A percentile compares a stretch with the other conserved stretches of the same genome.
phyloP scores from a whole-genome alignment of 1,140 invertebrate species.

The Pseudomyrmex gracilis region DNA sequence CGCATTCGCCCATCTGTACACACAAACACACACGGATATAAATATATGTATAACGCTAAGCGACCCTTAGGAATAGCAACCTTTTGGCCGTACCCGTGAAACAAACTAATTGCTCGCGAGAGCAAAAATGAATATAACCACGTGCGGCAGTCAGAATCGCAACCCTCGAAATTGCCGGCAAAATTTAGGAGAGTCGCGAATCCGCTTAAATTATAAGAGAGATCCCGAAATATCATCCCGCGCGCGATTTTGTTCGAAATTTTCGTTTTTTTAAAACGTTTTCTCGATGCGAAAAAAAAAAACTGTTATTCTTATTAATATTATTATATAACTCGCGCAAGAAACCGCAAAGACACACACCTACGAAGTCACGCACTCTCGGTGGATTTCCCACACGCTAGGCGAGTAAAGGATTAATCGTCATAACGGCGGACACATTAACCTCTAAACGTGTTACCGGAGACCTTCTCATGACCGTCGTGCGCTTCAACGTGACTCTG shows the following conservation, averaged over 20 bases:
- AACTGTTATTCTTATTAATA: too few species aligned
- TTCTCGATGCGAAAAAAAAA: not conserved
- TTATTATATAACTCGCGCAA: too few species aligned
- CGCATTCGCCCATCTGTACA: constrained; percentile 64
- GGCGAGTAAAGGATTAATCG: constrained; percentile 15
- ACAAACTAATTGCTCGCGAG: constrained; percentile 74
- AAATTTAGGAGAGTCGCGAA: constrained; percentile 37
- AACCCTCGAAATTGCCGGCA: constrained; percentile 13
- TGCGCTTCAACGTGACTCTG: constrained; percentile 36
- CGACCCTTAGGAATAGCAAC: constrained; percentile 63
- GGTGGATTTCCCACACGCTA: too few species aligned
- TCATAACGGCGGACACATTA: constrained; percentile 18
- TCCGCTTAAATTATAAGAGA: constrained; percentile 18
- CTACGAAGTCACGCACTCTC: not conserved
- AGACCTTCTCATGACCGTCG: constrained; percentile 21
- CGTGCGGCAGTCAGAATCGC: constrained; percentile 59
- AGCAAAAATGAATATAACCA: constrained; percentile 76
- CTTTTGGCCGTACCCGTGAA: constrained; percentile 64
- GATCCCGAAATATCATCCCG: too few species aligned
- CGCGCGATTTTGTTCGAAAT: too few species aligned
- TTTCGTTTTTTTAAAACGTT: too few species aligned
- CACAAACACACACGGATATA: constrained; percentile 49
- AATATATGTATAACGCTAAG: constrained; percentile 61
- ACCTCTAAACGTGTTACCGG: constrained; percentile 59
- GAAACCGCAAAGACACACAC: too few species aligned